These are phyloP conservation scores for Pseudachorutes palmiensis DNA, from an alignment of 1,140 invertebrate species.

Conservation along the genomic window DNA sequence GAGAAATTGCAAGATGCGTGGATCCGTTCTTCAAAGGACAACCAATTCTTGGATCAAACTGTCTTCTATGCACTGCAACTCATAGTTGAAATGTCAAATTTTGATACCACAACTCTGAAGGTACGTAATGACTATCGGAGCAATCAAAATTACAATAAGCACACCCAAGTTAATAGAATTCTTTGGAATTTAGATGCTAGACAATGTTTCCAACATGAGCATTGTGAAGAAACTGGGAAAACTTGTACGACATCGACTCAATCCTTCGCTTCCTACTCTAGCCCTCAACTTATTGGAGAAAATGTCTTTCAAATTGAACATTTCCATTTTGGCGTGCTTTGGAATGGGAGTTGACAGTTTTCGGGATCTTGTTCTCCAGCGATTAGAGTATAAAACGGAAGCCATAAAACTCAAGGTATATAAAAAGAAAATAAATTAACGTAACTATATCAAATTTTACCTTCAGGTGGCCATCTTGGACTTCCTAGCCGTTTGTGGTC, in stretches of 20 bases:
- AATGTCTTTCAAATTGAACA: conserved; percentile 18
- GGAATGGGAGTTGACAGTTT: conserved; percentile 27
- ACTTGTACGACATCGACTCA: conserved; percentile 27
- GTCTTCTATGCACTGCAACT: not conserved
- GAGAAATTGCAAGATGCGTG: not conserved
- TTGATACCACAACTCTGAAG: not conserved
- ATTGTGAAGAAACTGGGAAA: conserved; percentile 25
- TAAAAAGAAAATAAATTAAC: conserved; percentile 5
- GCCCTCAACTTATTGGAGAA: conserved; percentile 26
- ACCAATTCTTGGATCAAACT: not conserved
- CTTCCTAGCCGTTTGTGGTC: conserved; percentile 28
- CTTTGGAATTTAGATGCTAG: conserved; percentile 5
- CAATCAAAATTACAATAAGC: not conserved
- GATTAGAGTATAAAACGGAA: conserved; percentile 30
- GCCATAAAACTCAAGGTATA: conserved; percentile 29
- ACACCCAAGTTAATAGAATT: not conserved
- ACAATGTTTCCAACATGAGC: conserved; percentile 6
- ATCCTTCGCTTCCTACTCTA: conserved; percentile 27
- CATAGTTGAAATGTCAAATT: not conserved
- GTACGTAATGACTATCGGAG: not conserved
- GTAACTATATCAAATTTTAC: too few relatives aligned
- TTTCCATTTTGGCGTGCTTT: conserved; percentile 28
- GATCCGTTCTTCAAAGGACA: not conserved
- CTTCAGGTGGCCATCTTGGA: conserved; percentile 27
- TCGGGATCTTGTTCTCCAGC: conserved; percentile 29